These are phyloP conservation scores for Boleophthalmus pectinirostris DNA, from an alignment of 2,113 vertebrate species.

Conservation along the genomic window DNA sequence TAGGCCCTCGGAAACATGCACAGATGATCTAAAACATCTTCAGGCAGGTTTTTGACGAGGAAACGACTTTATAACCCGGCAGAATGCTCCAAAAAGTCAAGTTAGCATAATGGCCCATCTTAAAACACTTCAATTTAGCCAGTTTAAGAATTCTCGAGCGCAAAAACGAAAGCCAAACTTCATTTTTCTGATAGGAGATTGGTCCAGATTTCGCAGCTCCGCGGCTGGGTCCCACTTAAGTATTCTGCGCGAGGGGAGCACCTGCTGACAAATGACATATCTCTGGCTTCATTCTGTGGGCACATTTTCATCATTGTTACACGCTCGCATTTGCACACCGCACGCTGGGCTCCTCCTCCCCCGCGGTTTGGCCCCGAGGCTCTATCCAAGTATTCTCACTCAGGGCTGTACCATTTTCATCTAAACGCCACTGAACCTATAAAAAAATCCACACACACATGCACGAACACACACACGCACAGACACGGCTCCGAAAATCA, in stretches of 20 bases:
- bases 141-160: not conserved
- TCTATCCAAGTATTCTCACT: slow-evolving; percentile 46
- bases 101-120: too few species aligned
- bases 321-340: slow-evolving; percentile 55
- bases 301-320: slow-evolving; percentile 61
- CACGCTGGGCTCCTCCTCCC: slow-evolving; percentile 58
- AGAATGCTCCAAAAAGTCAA: too few species aligned
- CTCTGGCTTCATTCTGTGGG: slow-evolving; percentile 61
- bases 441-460: slow-evolving; percentile 58
- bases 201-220: slow-evolving; percentile 25
- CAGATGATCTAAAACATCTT: too few species aligned
- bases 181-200: slow-evolving; percentile 1
- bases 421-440: slow-evolving; percentile 72
- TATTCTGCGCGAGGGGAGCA: slow-evolving; percentile 40
- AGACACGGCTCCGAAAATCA: slow-evolving; percentile 55
- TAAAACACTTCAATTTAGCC: not conserved
- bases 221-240: slow-evolving; percentile 47
- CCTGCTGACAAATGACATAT: slow-evolving; percentile 67
- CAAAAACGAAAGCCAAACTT: not conserved
- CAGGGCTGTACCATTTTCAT: slow-evolving; percentile 55
- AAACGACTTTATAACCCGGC: too few species aligned
- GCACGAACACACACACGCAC: too few species aligned
- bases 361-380: slow-evolving; percentile 52
- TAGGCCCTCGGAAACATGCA: too few species aligned
- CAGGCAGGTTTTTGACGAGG: too few species aligned